phyloP scores from a whole-genome alignment of 2,113 vertebrate species.

The Orycteropus afer region DNA sequence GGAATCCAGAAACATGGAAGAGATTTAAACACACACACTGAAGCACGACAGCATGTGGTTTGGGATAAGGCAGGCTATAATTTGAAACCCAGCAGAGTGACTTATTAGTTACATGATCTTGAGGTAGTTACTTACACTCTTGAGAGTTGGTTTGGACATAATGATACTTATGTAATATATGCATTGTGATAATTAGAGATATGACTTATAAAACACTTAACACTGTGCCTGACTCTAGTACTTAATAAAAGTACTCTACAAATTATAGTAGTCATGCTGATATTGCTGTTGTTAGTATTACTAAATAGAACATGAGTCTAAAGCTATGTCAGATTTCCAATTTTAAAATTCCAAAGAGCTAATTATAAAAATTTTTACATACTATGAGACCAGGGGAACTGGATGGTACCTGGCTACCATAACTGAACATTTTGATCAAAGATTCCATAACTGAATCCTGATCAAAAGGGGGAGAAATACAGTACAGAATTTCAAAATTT shows the following conservation, averaged over 20 bases:
- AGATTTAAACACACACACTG: background rate
- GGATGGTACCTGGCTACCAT: background rate
- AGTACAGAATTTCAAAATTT: background rate
- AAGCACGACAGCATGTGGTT: background rate
- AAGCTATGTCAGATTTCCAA: conserved; percentile 18
- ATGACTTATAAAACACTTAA: background rate
- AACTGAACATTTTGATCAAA: background rate
- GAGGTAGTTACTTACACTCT: background rate
- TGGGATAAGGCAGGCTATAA: background rate
- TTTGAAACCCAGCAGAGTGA: background rate
- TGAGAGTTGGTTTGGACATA: background rate
- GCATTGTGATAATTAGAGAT: background rate
- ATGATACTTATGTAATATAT: background rate
- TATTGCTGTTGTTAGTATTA: background rate
- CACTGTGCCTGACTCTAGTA: background rate
- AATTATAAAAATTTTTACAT: background rate
- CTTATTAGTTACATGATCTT: background rate
- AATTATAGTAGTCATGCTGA: background rate
- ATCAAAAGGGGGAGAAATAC: background rate
- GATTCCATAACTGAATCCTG: background rate
- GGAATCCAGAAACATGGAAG: background rate
- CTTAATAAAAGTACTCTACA: background rate
- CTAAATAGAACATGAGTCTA: background rate
- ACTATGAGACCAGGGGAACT: background rate
- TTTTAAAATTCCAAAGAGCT: conserved; percentile 44